Conservation (phyloP, 2,888 invertebrate species). For the Agrypnus murinus region DNA sequence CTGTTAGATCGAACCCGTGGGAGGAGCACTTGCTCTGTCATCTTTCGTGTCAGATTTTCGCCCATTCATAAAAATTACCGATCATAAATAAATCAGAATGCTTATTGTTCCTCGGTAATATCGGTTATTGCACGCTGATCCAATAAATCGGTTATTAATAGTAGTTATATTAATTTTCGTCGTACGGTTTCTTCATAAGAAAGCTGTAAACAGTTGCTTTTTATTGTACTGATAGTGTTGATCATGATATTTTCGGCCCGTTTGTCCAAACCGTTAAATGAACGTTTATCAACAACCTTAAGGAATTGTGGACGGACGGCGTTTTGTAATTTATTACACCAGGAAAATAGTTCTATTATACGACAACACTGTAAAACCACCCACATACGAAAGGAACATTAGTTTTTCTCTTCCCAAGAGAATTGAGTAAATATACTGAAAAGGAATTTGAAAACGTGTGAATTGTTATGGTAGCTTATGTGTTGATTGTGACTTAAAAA, state of each 20-base stretch:
- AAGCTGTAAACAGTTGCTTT: conserved; percentile 5
- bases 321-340: conserved; percentile 53
- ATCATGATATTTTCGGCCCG: conserved; percentile 9
- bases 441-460: conserved; percentile 37
- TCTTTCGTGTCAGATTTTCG: conserved; percentile 51
- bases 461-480: conserved; percentile 25
- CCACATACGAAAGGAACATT: conserved; percentile 55
- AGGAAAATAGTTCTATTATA: conserved; percentile 55
- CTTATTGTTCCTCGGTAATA: conserved; percentile 20
- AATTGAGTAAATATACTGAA: conserved; percentile 52
- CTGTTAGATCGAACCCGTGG: conserved; percentile 55
- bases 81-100: conserved; percentile 24
- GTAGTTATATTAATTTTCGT: conserved; percentile 19
- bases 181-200: not conserved
- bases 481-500: no score
- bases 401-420: conserved; percentile 52
- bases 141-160: conserved; percentile 30
- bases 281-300: conserved; percentile 34
- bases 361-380: conserved; percentile 54
- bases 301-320: conserved; percentile 28
- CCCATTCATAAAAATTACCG: conserved; percentile 48
- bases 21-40: conserved; percentile 54
- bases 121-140: conserved; percentile 31
- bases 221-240: not conserved
- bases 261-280: conserved; percentile 27